These are phyloP conservation scores for Micromesistius poutassou DNA, from an alignment of 2,797 vertebrate genomes.

Conservation along the genomic window DNA sequence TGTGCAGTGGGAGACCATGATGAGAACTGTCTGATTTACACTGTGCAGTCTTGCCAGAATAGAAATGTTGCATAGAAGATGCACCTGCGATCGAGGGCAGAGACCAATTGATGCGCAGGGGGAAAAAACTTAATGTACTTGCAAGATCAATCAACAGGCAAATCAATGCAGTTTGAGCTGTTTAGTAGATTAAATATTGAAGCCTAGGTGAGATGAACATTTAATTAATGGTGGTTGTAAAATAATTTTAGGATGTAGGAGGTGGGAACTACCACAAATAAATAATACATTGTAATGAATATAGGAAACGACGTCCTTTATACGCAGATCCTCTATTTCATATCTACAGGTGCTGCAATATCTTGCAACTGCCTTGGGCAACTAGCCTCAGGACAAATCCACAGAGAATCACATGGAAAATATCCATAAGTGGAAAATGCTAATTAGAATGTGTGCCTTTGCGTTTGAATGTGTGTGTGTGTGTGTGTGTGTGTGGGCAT, in stretches of 20 bases:
- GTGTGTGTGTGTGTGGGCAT: conserved; percentile 37
- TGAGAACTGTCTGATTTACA: conserved; percentile 29
- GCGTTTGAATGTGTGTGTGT: conserved; percentile 32
- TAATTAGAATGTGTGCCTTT: conserved; percentile 64
- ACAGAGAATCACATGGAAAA: conserved; percentile 71
- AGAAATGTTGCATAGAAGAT: conserved; percentile 21
- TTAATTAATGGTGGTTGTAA: not conserved
- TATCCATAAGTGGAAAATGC: conserved; percentile 70
- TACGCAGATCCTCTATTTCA: conserved; percentile 65
- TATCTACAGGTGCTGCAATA: conserved; percentile 62
- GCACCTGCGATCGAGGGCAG: conserved; percentile 20
- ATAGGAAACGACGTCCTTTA: not conserved
- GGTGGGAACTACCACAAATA: not conserved
- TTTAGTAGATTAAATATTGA: not conserved
- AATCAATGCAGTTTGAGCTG: not conserved
- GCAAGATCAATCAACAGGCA: not conserved
- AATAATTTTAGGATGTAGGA: not conserved
- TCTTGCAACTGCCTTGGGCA: conserved; percentile 67
- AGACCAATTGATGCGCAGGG: conserved; percentile 10
- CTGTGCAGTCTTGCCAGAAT: conserved; percentile 28
- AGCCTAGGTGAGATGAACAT: not conserved
- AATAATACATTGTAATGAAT: not conserved
- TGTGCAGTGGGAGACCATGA: conserved; percentile 30
- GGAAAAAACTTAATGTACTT: not conserved
- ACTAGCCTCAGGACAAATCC: conserved; percentile 70